phyloP scores from a whole-genome alignment of 1,140 invertebrate species.

The Orussus abietinus region DNA sequence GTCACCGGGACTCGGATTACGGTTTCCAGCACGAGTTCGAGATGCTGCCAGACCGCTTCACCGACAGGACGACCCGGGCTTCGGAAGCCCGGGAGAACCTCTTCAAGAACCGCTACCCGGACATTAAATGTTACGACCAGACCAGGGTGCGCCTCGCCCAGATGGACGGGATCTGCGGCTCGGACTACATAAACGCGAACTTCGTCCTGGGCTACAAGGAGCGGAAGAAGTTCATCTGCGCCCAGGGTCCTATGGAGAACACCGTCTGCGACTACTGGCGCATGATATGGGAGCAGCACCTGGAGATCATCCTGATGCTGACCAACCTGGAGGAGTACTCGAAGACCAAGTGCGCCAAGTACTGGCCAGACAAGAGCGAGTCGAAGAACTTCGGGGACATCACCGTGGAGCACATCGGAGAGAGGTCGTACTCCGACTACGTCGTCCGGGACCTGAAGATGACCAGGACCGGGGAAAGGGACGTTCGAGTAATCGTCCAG shows the following conservation, averaged over 20 bases:
- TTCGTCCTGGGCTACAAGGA: conserved; percentile 88
- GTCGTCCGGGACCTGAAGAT: conserved; percentile 75
- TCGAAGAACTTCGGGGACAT: conserved; percentile 75
- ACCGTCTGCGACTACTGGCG: conserved; percentile 95
- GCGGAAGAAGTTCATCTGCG: conserved; percentile 90
- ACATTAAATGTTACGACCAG: conserved; percentile 91
- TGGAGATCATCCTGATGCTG: conserved; percentile 89
- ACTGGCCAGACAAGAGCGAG: conserved; percentile 83
- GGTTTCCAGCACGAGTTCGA: conserved; percentile 87
- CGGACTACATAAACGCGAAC: conserved; percentile 93
- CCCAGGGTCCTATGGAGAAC: conserved; percentile 88
- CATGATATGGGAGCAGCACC: conserved; percentile 95
- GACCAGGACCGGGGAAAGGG: conserved; percentile 55
- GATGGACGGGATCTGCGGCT: conserved; percentile 71
- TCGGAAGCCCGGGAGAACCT: conserved; percentile 86
- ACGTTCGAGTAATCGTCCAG: conserved; percentile 75
- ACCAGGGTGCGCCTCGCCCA: conserved; percentile 77
- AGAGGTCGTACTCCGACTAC: conserved; percentile 77
- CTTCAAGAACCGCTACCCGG: conserved; percentile 82
- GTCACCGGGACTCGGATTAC: conserved; percentile 81
- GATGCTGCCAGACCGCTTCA: conserved; percentile 79
- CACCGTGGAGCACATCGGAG: conserved; percentile 70
- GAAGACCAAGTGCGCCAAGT: conserved; percentile 89
- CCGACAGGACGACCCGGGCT: conserved; percentile 79
- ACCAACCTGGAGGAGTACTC: conserved; percentile 93